Conservation (phyloP, 2,113 vertebrate genomes). For the Saguinus midas region DNA sequence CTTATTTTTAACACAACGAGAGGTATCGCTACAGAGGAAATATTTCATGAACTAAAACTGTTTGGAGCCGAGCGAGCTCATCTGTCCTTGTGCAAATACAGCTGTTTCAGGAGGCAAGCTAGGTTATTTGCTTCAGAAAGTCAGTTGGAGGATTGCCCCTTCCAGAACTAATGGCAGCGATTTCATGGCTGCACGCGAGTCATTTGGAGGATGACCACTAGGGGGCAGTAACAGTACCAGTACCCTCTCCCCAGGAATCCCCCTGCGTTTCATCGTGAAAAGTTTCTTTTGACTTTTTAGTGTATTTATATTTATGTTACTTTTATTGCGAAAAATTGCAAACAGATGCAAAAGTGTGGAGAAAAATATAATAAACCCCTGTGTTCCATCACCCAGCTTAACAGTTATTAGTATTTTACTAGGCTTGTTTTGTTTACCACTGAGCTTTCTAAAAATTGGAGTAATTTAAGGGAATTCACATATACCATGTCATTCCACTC, state of each 20-base stretch:
- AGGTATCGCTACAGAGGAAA: background rate
- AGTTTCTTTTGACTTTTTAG: background rate
- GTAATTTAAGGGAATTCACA: background rate
- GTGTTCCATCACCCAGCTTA: background rate
- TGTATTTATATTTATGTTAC: background rate
- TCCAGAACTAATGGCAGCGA: background rate
- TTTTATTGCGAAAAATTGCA: constrained; percentile 19
- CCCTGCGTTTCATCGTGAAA: background rate
- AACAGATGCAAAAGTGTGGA: background rate
- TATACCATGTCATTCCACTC: background rate
- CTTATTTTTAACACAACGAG: background rate
- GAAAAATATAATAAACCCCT: background rate
- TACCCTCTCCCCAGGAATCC: background rate
- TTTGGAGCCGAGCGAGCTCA: background rate
- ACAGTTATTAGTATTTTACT: background rate
- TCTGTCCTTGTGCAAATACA: background rate
- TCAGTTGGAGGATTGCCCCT: background rate
- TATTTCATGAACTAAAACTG: background rate
- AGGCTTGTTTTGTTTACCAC: background rate
- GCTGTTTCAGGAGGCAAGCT: background rate
- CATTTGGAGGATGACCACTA: constrained; percentile 65
- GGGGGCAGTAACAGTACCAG: constrained; percentile 69
- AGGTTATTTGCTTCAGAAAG: background rate
- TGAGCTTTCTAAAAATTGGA: background rate
- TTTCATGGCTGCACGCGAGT: background rate